Base-by-base conservation (phyloP, 1,140 invertebrate species). In the Hydropsyche tenuis region DNA sequence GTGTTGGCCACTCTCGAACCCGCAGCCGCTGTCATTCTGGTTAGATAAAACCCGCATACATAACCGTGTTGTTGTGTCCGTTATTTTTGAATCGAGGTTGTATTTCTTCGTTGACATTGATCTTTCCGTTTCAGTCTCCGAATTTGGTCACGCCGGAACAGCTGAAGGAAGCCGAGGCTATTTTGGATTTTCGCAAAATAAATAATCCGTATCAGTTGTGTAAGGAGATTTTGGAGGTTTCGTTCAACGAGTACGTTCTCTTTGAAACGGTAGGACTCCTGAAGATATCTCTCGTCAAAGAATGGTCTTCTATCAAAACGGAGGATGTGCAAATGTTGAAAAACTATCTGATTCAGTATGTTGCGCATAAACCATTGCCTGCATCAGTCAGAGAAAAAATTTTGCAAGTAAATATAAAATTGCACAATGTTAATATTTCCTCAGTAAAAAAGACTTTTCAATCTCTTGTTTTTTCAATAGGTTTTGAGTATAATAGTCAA, bases 251-350 rank as follows among this genome's bases (percentile, higher is more conserved):
- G 79, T 94, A 94, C 87, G 92, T 96, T 5, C 81, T 95, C 60
- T 96, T 96, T 86, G 94, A 96, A 85, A 89, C 93, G 75, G 93
- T 91, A 5, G 90, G 90, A 69, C 87, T 95, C n/a, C 84, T 97
- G 69, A 95, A 95, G 83, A 88, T 90, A 77, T 91, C 92, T 25
- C 81, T 96, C 6, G 90, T 96, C 62, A 86, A 91, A 81, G 94
- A 96, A 86, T 96, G 94, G 94, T 83, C 85, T 16, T 82, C 89
- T 74, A 78, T 96, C 42, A 84, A 86, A 30, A 85, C 89, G 72
- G 84, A 85, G 68, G 91, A 94, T 82, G 89, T 93, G 56, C 84
- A 87, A 53, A 89, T 90, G 12, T 82, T 96, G n/a, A 84, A 90
- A 74, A 88, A 92, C 76, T 96, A 95, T 82, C 85, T 96, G 69